Base-by-base conservation (phyloP, 2,888 invertebrate species). In the Urechis unicinctus region DNA sequence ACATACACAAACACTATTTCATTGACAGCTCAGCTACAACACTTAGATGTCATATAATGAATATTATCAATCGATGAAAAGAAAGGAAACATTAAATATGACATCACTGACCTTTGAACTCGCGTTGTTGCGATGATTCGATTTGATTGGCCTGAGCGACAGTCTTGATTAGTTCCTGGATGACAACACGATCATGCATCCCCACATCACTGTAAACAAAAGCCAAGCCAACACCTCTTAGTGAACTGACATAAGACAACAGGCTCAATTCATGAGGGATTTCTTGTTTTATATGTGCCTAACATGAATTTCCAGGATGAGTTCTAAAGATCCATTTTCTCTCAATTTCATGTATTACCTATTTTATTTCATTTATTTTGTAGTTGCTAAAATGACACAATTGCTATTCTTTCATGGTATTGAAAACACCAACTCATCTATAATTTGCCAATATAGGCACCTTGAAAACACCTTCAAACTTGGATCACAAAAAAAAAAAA, bases 131-230 rank as follows among this genome's bases (percentile, higher is more conserved):
- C 4, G 68, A 84, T 0, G 88, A 83, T 78, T 95, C 94, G 28
- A 97, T 84, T 74, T 96, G 95, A 74, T 94, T 91, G 0, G 93
- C 90, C 80, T 96, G 95, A 0, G 98, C 98, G 43, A 95, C 90
- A 68, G 88, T 91, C 78, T 99, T 99, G 1, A 99, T 89, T 31
- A 98, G 81, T 79, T 98, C 96, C 85, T 97, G 96, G 13, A 99
- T 88, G 28, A 99, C 94, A 46, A 96, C 87, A 61, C 96, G 84
- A 79, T 99, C 98, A 57, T 72, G 63, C 62, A 95, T 90, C 2
- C 97, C 97, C n/a, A 90, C 96, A 82, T 98, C 97, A 56, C 96
- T 96, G 66, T n/a, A 69, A 65, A 41, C 25, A 47, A 17, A 17
- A 36, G 9, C 17, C 9, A 36, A 36, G n/a, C n/a, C n/a, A n/a